Evolutionary conservation across 2,888 invertebrate genomes (phyloP).

Genomic region (Limnephilus rhombicus): DNA sequence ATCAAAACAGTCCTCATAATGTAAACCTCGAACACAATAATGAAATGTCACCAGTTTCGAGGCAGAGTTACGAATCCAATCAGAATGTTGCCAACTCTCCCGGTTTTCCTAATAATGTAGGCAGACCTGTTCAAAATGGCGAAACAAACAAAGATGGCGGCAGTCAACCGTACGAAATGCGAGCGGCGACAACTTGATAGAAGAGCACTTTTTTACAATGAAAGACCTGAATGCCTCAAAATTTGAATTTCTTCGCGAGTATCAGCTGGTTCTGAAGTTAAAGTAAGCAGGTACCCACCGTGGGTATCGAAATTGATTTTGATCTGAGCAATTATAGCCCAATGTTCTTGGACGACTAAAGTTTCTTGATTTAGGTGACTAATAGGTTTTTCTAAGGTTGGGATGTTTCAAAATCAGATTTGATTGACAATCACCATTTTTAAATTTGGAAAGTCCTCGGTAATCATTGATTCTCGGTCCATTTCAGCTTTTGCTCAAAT

Average conservation of each 20-base stretch:
- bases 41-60: constrained; percentile 55
- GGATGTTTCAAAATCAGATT: neutral
- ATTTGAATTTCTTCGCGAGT: neutral
- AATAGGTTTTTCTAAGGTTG: neutral
- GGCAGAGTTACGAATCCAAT: constrained; percentile 42
- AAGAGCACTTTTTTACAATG: neutral
- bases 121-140: constrained; percentile 8
- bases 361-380: neutral
- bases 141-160: constrained; percentile 42
- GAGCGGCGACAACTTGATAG: constrained; percentile 58
- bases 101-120: neutral
- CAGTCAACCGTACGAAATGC: constrained; percentile 57
- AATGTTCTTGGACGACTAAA: neutral
- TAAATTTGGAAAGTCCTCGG: neutral
- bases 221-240: neutral
- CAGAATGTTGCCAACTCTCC: constrained; percentile 13
- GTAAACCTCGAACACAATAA: constrained; percentile 42
- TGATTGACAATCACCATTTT: neutral
- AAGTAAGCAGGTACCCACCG: neutral
- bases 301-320: neutral
- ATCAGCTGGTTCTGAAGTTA: neutral
- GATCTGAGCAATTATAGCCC: neutral
- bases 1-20: constrained; percentile 49
- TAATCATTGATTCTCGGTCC: neutral
- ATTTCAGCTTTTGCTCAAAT: neutral